Conservation (phyloP, 2,888 invertebrate genomes). For the Sepioteuthis lessoniana region DNA sequence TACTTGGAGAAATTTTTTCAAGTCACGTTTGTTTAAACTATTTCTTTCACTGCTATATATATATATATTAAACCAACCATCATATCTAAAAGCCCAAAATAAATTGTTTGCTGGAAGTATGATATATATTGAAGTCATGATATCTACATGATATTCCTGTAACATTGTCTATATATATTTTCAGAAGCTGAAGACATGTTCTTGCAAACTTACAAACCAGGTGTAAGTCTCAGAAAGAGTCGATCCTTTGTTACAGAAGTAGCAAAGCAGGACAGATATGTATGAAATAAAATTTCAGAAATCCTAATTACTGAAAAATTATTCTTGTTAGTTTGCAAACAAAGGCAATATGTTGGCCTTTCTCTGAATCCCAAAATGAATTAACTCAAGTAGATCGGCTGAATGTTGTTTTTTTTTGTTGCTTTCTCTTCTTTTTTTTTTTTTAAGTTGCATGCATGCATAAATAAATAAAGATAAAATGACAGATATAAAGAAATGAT, state of each 20-base stretch:
- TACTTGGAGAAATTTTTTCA: too few relatives aligned
- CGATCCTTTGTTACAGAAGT: neutral
- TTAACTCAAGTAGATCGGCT: neutral
- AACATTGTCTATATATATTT: neutral
- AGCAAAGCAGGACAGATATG: neutral
- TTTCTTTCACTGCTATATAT: too few relatives aligned
- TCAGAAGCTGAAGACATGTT: neutral
- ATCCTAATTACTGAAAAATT: neutral
- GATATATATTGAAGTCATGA: too few relatives aligned
- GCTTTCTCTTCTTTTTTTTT: neutral
- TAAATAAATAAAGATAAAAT: neutral
- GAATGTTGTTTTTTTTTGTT: neutral
- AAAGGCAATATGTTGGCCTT: neutral
- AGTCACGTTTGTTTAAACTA: too few relatives aligned
- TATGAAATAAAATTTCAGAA: neutral
- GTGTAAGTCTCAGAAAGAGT: neutral
- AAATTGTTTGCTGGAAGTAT: too few relatives aligned
- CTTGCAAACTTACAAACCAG: neutral
- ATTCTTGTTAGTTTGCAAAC: neutral
- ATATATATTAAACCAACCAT: too few relatives aligned
- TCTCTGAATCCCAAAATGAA: neutral
- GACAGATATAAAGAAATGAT: neutral
- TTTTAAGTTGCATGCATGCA: neutral
- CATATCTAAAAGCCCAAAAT: too few relatives aligned
- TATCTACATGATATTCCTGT: too few relatives aligned